A percentile compares a stretch with the other conserved stretches of the same genome.
phyloP scores from a whole-genome alignment of 92 coral and sea anemone genomes.

The Bergia sp. region DNA sequence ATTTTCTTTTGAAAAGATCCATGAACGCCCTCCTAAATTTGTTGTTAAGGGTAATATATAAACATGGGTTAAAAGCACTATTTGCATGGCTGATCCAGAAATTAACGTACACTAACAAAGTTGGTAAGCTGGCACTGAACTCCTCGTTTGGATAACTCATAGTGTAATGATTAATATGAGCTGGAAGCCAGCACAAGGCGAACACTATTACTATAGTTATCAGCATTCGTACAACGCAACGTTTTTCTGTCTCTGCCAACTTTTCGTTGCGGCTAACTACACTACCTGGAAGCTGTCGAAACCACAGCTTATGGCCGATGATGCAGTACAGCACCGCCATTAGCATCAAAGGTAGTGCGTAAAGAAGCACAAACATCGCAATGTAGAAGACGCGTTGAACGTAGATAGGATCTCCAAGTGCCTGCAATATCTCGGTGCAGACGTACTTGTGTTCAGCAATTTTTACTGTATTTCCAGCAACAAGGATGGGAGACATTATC shows the following conservation, averaged over 20 bases:
- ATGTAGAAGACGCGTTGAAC: constrained; percentile 57
- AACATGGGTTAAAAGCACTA: constrained; percentile 30
- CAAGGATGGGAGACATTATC: constrained; percentile 58
- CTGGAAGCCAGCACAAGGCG: constrained; percentile 21
- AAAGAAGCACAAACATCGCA: constrained; percentile 54
- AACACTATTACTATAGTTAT: constrained; percentile 1
- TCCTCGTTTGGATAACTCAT: not conserved
- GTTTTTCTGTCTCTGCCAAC: constrained; percentile 13
- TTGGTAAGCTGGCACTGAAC: not conserved
- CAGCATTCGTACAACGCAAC: constrained; percentile 6
- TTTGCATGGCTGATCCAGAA: constrained; percentile 29
- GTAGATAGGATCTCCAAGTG: constrained; percentile 47
- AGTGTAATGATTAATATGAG: constrained; percentile 2
- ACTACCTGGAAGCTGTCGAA: constrained; percentile 64
- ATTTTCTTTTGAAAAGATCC: constrained; percentile 10
- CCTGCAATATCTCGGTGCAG: constrained; percentile 60
- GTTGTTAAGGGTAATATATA: constrained; percentile 23
- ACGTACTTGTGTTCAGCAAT: constrained; percentile 9
- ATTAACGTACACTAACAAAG: not conserved
- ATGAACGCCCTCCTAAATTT: constrained; percentile 12
- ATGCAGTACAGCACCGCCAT: constrained; percentile 62
- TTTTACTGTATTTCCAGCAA: constrained; percentile 50
- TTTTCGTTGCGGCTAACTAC: constrained; percentile 44
- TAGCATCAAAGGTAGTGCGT: constrained; percentile 58
- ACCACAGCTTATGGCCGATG: constrained; percentile 69